Evolutionary conservation across 2,888 invertebrate species (phyloP).

Genomic region (Entomobrya proxima): DNA sequence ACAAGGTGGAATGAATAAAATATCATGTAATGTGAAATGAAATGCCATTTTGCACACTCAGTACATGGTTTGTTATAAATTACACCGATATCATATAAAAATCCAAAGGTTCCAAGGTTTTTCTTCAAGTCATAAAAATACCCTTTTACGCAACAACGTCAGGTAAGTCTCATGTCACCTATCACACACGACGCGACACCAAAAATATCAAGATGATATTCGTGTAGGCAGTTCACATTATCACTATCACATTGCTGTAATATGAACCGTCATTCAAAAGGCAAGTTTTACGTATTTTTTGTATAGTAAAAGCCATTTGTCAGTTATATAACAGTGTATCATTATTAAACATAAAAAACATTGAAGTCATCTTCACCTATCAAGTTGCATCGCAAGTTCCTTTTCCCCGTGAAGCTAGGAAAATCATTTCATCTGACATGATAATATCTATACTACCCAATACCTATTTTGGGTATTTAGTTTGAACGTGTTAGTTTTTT

Average conservation of each 20-base stretch:
- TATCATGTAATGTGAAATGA: not conserved
- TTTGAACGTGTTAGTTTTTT: too few relatives aligned
- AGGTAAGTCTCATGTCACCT: not conserved
- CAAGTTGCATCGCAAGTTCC: too few relatives aligned
- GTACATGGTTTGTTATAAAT: not conserved
- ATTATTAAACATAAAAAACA: too few relatives aligned
- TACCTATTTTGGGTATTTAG: too few relatives aligned
- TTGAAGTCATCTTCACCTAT: too few relatives aligned
- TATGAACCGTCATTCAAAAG: not conserved
- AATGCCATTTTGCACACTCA: not conserved
- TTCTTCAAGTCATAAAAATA: not conserved
- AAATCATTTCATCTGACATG: too few relatives aligned
- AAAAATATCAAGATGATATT: slow-evolving; percentile 22
- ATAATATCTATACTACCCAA: too few relatives aligned
- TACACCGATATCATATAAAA: slow-evolving; percentile 14
- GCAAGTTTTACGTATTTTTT: too few relatives aligned
- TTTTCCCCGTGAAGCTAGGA: too few relatives aligned
- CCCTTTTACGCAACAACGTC: not conserved
- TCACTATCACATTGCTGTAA: not conserved
- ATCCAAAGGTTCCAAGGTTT: slow-evolving; percentile 21
- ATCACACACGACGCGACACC: not conserved
- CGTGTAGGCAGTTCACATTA: not conserved
- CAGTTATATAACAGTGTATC: too few relatives aligned
- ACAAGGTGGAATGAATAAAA: slow-evolving; percentile 7
- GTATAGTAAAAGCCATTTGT: too few relatives aligned